Percentiles rank a stretch among this genome's conserved stretches.
Evolutionary conservation across 2,888 invertebrate species (phyloP).

Genomic region (Punctoribates punctum): DNA sequence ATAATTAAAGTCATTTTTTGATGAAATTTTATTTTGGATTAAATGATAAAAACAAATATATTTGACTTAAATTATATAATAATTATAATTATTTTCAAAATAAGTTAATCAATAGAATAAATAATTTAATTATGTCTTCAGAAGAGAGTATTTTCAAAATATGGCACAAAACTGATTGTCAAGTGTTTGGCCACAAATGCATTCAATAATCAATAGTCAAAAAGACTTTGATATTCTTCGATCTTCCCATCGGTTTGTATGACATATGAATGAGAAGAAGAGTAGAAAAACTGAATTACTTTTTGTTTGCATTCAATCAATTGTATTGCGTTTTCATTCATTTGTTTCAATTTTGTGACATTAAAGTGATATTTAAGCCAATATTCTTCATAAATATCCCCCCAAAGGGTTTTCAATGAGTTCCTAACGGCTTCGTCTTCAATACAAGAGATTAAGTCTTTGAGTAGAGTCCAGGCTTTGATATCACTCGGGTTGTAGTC

Average conservation of each 20-base stretch:
- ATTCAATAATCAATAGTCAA: too few species aligned
- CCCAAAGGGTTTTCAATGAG: neutral
- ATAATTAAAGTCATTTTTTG: too few species aligned
- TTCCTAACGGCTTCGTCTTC: neutral
- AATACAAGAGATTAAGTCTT: neutral
- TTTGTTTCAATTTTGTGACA: neutral
- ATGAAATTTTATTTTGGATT: too few species aligned
- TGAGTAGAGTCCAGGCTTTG: conserved; percentile 5
- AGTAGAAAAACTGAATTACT: neutral
- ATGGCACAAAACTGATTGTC: too few species aligned
- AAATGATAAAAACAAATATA: too few species aligned
- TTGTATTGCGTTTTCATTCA: neutral
- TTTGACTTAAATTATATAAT: too few species aligned
- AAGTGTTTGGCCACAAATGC: too few species aligned
- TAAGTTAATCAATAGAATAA: too few species aligned
- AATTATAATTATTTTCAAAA: too few species aligned
- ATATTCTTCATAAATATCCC: neutral
- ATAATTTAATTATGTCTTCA: too few species aligned
- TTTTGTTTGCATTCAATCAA: conserved; percentile 13
- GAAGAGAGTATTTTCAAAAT: too few species aligned
- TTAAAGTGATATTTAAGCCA: conserved; percentile 8
- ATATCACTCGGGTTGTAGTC: neutral
- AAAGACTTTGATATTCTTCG: neutral
- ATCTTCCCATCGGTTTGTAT: neutral
- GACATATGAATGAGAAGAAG: neutral